Percentiles rank a stretch among this genome's conserved stretches.
These are phyloP conservation scores for Chaetura pelagica DNA, from an alignment of 2,113 vertebrate genomes.

Conservation along the genomic window DNA sequence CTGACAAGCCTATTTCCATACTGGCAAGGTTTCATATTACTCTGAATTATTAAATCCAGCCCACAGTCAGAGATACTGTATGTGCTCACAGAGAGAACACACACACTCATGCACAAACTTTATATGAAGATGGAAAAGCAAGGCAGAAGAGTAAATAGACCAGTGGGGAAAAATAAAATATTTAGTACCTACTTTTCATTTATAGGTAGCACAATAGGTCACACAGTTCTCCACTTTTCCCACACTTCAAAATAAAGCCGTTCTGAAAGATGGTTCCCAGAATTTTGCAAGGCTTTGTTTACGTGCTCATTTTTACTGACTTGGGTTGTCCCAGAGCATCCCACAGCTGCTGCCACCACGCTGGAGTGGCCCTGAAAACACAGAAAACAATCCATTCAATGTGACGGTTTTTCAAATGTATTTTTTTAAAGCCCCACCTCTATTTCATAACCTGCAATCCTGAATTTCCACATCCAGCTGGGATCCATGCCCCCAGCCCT, in stretches of 20 bases:
- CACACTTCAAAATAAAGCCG: not conserved
- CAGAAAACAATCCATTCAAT: not conserved
- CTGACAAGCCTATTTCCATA: constrained; percentile 9
- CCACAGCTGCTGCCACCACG: no score
- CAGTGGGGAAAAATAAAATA: not conserved
- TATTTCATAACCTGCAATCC: not conserved
- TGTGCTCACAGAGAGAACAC: not conserved
- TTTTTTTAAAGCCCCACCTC: not conserved
- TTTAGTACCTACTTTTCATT: not conserved
- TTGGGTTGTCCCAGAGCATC: not conserved
- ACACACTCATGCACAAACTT: not conserved
- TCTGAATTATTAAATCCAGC: not conserved
- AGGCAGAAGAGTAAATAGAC: not conserved
- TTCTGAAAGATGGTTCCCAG: not conserved
- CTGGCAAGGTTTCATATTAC: not conserved
- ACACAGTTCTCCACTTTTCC: not conserved
- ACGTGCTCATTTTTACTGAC: not conserved
- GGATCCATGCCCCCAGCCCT: not conserved
- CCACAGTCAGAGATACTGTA: not conserved
- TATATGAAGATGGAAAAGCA: not conserved
- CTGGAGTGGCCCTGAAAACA: rapidly evolving
- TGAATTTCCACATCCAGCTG: not conserved
- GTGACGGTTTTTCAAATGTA: rapidly evolving
- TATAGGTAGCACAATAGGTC: not conserved
- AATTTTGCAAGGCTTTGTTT: not conserved